These are phyloP conservation scores for Anniella stebbinsi DNA, from an alignment of 2,797 vertebrate genomes.

Conservation along the genomic window DNA sequence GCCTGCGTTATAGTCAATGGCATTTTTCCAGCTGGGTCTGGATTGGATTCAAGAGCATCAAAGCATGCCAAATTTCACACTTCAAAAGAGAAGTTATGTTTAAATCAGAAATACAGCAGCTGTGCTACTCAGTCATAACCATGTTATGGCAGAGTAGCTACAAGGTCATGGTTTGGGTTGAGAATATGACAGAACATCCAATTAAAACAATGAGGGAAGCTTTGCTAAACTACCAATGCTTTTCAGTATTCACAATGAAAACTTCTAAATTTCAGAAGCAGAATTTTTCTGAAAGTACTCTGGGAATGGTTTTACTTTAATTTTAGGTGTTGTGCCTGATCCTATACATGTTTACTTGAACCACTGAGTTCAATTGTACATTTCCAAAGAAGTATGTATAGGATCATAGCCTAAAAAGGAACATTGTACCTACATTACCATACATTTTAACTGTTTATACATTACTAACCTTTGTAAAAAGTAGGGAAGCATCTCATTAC, in stretches of 20 bases:
- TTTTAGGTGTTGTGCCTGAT: not conserved
- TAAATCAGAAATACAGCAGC: constrained; percentile 36
- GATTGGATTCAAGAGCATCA: constrained; percentile 42
- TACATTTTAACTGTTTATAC: not conserved
- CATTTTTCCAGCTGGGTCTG: constrained; percentile 29
- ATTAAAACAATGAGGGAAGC: constrained; percentile 20
- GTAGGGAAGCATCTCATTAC: too few relatives aligned
- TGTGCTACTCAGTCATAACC: constrained; percentile 6
- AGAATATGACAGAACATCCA: constrained; percentile 1
- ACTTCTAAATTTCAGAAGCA: not conserved
- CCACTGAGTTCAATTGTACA: not conserved
- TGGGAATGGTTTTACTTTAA: not conserved
- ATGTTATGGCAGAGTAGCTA: constrained; percentile 14
- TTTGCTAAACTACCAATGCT: constrained; percentile 10
- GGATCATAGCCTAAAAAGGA: not conserved
- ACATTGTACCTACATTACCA: not conserved
- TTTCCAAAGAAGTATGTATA: not conserved
- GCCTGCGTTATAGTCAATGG: not conserved
- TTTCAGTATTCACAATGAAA: constrained; percentile 16
- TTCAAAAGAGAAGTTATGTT: constrained; percentile 30
- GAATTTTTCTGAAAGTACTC: not conserved
- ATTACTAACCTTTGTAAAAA: not conserved
- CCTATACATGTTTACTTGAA: not conserved
- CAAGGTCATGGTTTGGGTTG: not conserved
- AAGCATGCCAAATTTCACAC: constrained; percentile 11